These are phyloP conservation scores for Sebastes trivittatus DNA, from an alignment of 2,797 vertebrate genomes.

Conservation along the genomic window DNA sequence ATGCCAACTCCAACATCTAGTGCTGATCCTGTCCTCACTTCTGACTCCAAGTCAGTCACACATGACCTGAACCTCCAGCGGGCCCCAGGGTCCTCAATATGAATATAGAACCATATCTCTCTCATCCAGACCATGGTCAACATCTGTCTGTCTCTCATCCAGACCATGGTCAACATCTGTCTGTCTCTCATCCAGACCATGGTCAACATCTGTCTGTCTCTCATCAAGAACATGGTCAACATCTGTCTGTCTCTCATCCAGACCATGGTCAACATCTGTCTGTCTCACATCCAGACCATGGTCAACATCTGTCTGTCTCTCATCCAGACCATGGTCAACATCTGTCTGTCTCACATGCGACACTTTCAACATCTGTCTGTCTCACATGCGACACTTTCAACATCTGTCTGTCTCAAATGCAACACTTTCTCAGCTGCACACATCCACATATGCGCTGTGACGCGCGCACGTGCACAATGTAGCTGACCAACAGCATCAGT, in stretches of 20 bases:
- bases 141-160: not conserved
- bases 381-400: slow-evolving; percentile 2
- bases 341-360: too few relatives aligned
- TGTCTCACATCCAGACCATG: not conserved
- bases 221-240: not conserved
- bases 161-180: not conserved
- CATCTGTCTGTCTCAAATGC: not conserved
- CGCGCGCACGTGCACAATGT: slow-evolving; percentile 36
- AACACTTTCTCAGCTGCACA: slow-evolving; percentile 23
- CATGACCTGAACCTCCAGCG: not conserved
- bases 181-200: not conserved
- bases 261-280: too few relatives aligned
- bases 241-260: too few relatives aligned
- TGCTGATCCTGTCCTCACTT: not conserved
- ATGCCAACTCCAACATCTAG: not conserved
- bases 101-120: not conserved
- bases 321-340: too few relatives aligned
- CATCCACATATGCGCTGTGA: slow-evolving; percentile 5
- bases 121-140: not conserved
- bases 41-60: not conserved
- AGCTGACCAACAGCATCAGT: slow-evolving; percentile 53
- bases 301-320: not conserved
- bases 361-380: too few relatives aligned
- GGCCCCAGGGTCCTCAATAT: not conserved
- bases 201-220: not conserved